Evolutionary conservation across 2,113 vertebrate species (phyloP), one percentile per base, ranked within the genome.

Genomic region (Hyperoodon ampullatus): DNA sequence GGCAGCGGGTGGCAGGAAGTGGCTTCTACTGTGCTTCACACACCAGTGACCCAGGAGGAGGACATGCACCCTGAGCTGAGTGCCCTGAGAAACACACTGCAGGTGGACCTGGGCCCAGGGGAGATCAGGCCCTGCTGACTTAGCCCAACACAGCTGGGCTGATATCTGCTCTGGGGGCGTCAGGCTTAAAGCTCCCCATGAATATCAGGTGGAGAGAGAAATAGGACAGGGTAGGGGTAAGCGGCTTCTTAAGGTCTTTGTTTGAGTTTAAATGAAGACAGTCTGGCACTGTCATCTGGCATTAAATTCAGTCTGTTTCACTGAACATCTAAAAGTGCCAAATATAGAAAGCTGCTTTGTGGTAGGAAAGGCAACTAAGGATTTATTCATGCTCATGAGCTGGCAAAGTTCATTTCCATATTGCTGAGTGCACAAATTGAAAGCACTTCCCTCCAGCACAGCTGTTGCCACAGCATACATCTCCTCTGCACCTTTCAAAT

Each of bases 311-410:
- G 96, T 96, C 98, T 97, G 81, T 92, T 98, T 97, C 90, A 98
- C 94, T 50, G 84, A 97, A 96, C 94, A 88, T 98, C 97, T 98
- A 92, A 90, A 97, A 96, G 82, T 61, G 72, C 98, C 96, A 98
- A 98, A 98, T 98, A 98, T 97, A 99, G 98, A 98, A 98, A 87
- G 88, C 42, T 3, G 2, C 98, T 98, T 98, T 97, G 96, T 96
- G 90, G 39, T 97, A 94, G 95, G 97, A 71, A 94, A 98, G 97
- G 96, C 97, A 97, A 96, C 96, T 93, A 95, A 96, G 97, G 97
- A 84, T 98, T 98, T 98, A 95, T 95, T 97, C 98, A 1, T 0
- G 96, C 97, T 97, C 98, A 97, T 16, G 96, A 96, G 97, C 63
- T 94, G 96, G 97, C 97, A 94, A 92, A 97, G 98, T 66, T 92